phyloP scores from a whole-genome alignment of 2,888 invertebrate genomes.

The Noctua janthe region DNA sequence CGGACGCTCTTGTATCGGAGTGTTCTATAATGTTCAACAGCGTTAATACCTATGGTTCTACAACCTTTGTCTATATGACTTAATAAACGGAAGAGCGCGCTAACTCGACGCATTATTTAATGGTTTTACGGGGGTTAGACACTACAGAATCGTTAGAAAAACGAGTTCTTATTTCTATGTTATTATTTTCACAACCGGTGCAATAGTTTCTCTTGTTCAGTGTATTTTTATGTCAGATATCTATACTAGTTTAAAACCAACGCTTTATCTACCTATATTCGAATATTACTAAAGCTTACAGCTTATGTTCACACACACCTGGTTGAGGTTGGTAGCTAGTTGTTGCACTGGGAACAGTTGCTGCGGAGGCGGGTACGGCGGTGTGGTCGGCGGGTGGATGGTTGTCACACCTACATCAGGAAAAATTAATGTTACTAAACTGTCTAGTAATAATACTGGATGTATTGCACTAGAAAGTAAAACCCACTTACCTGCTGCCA shows the following conservation, averaged over 20 bases:
- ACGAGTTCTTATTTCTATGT: background rate
- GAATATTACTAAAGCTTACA: slow-evolving; percentile 4
- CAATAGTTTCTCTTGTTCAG: background rate
- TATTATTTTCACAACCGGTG: background rate
- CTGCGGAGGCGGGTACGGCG: slow-evolving; percentile 87
- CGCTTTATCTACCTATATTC: slow-evolving; percentile 7
- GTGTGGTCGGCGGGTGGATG: slow-evolving; percentile 82
- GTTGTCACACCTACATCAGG: slow-evolving; percentile 80
- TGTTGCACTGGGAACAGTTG: slow-evolving; percentile 88
- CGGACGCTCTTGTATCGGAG: slow-evolving; percentile 94
- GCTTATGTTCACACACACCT: slow-evolving; percentile 72
- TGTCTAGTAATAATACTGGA: background rate
- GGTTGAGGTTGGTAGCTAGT: slow-evolving; percentile 87
- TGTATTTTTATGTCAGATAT: slow-evolving; percentile 13
- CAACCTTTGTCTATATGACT: background rate
- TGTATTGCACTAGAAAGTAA: slow-evolving; percentile 29
- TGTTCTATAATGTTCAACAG: slow-evolving; percentile 69
- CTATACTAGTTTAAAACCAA: slow-evolving; percentile 29
- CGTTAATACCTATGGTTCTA: slow-evolving; percentile 17
- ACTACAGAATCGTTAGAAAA: background rate
- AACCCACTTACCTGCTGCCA: slow-evolving; percentile 43
- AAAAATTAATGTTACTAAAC: slow-evolving; percentile 30
- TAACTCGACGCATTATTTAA: background rate
- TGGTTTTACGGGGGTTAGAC: background rate
- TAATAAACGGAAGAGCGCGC: background rate